These are phyloP conservation scores for Calliphora vomitoria DNA, from an alignment of 2,888 invertebrate species.

Conservation along the genomic window DNA sequence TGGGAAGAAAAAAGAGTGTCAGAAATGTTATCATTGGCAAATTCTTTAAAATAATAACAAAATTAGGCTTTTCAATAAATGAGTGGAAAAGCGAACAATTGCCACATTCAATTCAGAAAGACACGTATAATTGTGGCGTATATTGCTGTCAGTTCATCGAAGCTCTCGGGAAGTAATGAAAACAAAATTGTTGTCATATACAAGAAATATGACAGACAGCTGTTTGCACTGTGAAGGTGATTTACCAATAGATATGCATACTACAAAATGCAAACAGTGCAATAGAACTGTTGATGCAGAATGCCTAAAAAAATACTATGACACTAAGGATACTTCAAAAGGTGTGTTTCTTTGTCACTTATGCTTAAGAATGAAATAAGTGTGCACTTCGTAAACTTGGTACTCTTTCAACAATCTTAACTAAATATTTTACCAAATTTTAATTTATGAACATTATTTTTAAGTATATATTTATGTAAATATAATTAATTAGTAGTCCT, in stretches of 20 bases:
- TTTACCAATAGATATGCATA: background rate
- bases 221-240: constrained; percentile 3
- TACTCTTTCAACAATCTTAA: too few species aligned
- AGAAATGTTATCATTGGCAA: background rate
- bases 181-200: background rate
- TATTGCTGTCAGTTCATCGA: background rate
- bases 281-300: background rate
- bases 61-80: background rate
- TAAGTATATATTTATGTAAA: too few species aligned
- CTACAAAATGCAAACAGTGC: background rate
- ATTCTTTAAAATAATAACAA: background rate
- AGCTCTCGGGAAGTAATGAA: background rate
- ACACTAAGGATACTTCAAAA: background rate
- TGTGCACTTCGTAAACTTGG: too few species aligned
- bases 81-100: background rate
- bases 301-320: background rate
- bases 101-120: background rate
- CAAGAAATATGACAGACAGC: background rate
- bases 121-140: constrained; percentile 7
- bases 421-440: too few species aligned
- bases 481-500: too few species aligned
- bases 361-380: background rate
- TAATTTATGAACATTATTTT: too few species aligned
- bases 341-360: background rate
- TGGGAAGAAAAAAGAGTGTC: background rate